phyloP scores from a whole-genome alignment of 1,140 invertebrate species.

The Pogonognathellus flavescens region DNA sequence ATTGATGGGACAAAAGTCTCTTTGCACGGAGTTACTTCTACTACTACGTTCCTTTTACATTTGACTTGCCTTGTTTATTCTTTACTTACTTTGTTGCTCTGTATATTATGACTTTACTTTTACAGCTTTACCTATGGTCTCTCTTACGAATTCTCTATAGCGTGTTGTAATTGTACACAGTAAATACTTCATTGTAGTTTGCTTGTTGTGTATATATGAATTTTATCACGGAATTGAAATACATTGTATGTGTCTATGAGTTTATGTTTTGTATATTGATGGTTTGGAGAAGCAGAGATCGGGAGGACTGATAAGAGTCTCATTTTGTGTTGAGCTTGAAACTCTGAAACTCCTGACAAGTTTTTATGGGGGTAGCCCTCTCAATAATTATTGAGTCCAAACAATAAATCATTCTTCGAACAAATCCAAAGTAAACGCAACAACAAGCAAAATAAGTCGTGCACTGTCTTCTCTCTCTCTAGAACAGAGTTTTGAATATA shows the following conservation, averaged over 20 bases:
- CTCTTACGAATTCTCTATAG: too few relatives aligned
- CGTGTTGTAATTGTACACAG: not conserved
- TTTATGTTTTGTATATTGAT: conserved; percentile 29
- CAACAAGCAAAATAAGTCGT: conserved; percentile 39
- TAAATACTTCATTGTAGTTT: conserved; percentile 7
- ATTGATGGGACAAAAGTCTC: conserved; percentile 17
- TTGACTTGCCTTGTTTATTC: too few relatives aligned
- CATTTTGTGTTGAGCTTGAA: conserved; percentile 39
- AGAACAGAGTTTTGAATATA: not conserved
- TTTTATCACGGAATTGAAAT: conserved; percentile 26
- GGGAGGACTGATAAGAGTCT: conserved; percentile 12
- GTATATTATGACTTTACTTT: not conserved
- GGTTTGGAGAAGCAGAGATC: not conserved
- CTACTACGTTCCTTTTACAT: too few relatives aligned
- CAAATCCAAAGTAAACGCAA: conserved; percentile 7
- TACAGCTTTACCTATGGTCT: not conserved
- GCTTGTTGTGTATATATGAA: not conserved
- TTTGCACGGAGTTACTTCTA: not conserved
- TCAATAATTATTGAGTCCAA: conserved; percentile 54
- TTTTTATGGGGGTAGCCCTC: conserved; percentile 48
- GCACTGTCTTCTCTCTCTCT: not conserved
- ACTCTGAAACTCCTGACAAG: conserved; percentile 48
- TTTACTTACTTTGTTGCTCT: conserved; percentile 3
- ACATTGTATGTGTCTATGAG: not conserved
- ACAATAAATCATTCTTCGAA: conserved; percentile 47